Evolutionary conservation across 2,797 vertebrate genomes (phyloP), one percentile per base, ranked within the genome.

Genomic region (Petrocephalus sullivani): DNA sequence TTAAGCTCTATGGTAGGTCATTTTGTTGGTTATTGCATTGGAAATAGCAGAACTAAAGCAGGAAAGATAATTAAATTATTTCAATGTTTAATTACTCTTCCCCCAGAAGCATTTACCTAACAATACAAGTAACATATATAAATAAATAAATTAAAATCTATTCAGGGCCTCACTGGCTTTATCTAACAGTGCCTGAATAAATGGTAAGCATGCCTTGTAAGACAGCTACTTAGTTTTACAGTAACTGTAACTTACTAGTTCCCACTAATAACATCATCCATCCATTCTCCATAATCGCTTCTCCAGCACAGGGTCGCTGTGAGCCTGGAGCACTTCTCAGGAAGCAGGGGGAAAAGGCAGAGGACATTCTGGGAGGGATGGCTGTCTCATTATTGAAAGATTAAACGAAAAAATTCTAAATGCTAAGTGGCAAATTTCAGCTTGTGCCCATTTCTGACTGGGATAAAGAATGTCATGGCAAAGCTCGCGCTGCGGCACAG

Each of bases 41-140:
- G 41, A 81, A 81, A 81, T 81, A 81, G 75, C 16, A 49, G 41
- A 81, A 81, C 75, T 81, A 49, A 81, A 46, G 75, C 75, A 81
- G 19, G 75, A 46, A 81, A 81, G 75, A 81, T 81, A 81, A 81
- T 19, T 19, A 81, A 81, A 49, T 49, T 81, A 81, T 81, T 81
- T 81, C 19, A 81, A 81, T 46, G 75, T 81, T 81, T 81, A 81
- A 81, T 81, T 81, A 81, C 46, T 81, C 19, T 81, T 81, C 75
- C 75, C 75, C 75, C 75, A 49, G 75, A 14, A 81, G 75, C 75
- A 81, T 81, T 37, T 21, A 81, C 37, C 41, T 75, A 75, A 81
- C 75, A 81, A 81, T 81, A 81, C n/a, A 37, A 49, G 33, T 49
- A 81, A 81, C 75, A 1, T 49, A 16, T 81, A 8, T 0, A 0